phyloP scores from a whole-genome alignment of 2,888 invertebrate genomes.

The Tanytarsus gracilentus region DNA sequence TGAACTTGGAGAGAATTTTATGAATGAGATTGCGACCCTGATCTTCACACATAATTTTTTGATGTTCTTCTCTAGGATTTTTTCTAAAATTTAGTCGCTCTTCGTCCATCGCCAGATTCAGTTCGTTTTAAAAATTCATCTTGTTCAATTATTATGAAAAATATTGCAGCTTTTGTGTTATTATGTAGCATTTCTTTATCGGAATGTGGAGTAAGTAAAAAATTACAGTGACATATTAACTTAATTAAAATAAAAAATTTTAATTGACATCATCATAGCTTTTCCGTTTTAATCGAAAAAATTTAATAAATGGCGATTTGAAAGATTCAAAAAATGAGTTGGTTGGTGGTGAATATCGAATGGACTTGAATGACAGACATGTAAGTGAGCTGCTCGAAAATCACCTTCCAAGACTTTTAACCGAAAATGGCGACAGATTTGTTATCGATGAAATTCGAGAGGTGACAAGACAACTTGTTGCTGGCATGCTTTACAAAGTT shows the following conservation, averaged over 20 bases:
- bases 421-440: slow-evolving; percentile 5
- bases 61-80: no score
- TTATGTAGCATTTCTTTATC: neutral
- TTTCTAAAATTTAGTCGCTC: slow-evolving; percentile 7
- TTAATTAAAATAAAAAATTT: neutral
- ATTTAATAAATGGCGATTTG: neutral
- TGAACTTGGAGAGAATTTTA: neutral
- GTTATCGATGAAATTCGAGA: neutral
- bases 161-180: neutral
- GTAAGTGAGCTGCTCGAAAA: neutral
- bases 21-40: neutral
- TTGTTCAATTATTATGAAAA: neutral
- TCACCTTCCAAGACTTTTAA: neutral
- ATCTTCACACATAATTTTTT: neutral
- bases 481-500: slow-evolving; percentile 5
- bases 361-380: slow-evolving; percentile 3
- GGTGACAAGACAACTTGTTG: slow-evolving; percentile 12
- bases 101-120: neutral
- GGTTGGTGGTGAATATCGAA: neutral
- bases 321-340: neutral
- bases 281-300: neutral
- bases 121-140: slow-evolving; percentile 4
- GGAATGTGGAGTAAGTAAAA: slow-evolving; percentile 19
- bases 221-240: neutral
- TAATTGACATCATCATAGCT: neutral